Evolutionary conservation across 2,888 invertebrate species (phyloP).

Genomic region (Ichneumoninae sp.): DNA sequence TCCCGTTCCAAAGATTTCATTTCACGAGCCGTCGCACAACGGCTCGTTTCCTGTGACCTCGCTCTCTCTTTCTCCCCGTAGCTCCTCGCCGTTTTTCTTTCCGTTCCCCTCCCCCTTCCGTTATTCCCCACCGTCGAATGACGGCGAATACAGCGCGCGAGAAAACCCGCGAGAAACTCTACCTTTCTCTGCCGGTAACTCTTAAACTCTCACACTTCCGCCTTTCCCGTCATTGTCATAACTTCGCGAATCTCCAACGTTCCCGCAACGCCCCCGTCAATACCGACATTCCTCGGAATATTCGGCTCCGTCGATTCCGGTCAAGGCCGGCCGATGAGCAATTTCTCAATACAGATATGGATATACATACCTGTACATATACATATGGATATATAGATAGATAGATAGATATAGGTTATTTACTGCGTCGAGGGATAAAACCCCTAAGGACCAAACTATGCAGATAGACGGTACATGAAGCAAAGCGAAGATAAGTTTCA

Average conservation of each 20-base stretch:
- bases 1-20: constrained; percentile 76
- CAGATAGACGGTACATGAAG: too few relatives aligned
- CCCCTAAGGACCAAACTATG: too few relatives aligned
- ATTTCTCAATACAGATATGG: too few relatives aligned
- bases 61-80: background rate
- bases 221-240: background rate
- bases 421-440: too few relatives aligned
- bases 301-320: constrained; percentile 65
- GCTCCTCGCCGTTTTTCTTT: background rate
- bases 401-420: constrained; percentile 19
- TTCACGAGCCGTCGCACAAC: constrained; percentile 80
- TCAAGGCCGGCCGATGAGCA: constrained; percentile 77
- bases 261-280: background rate
- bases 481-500: too few relatives aligned
- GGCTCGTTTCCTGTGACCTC: constrained; percentile 68
- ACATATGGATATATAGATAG: background rate
- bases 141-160: background rate
- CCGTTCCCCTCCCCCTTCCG: background rate
- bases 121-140: constrained; percentile 24
- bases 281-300: background rate
- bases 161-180: background rate
- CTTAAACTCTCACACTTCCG: background rate
- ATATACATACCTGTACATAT: too few relatives aligned
- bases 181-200: background rate
- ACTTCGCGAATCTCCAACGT: background rate